Evolutionary conservation across 1,140 invertebrate species (phyloP), one percentile per base, ranked within the genome.

Genomic region (Drosophila tsacasi): DNA sequence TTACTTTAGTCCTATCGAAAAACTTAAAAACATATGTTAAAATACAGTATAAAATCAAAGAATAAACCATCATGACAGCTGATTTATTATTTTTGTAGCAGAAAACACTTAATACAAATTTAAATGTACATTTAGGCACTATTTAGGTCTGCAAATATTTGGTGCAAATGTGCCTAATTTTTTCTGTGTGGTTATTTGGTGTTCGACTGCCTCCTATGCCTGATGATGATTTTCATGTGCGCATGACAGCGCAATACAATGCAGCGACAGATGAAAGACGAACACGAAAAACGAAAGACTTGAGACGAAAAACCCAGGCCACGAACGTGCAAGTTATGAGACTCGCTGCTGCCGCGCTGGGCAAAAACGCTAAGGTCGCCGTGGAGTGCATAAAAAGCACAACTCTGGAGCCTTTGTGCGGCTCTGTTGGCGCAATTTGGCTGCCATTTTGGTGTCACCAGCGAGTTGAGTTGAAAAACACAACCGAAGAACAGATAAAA

Each of bases 181-280:
- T 55, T 71, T 69, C 64, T 25, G 49, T 25, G 67, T 67, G 49
- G 32, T 30, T 42, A 23, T 21, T 71, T 19, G 39, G 25, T 32
- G 39, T 54, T 71, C 35, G 47, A 19, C 59, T 67, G 21, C 37
- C 25, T 46, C 23, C 23, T 40, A 42, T 39, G 67, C 54, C 23
- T 57, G 73, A 66, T 83, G 82, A 81, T 85, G 79, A 86, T 83
- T 87, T 87, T 87, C 81, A 87, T 89, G 62, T 89, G 83, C 77
- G 81, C 85, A 87, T 87, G 83, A 89, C 81, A 89, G 79, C 85
- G 85, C 85, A 89, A 89, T 90, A 91, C 81, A 90, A 89, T 90
- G 81, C 82, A 85, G 67, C 64, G 30, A 35, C 49, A 58, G 49
- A 37, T 47, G 30, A 67, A 55, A 65, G 61, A 66, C 37, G 63